phyloP scores from a whole-genome alignment of 2,797 vertebrate species.

The Ataeniobius toweri region DNA sequence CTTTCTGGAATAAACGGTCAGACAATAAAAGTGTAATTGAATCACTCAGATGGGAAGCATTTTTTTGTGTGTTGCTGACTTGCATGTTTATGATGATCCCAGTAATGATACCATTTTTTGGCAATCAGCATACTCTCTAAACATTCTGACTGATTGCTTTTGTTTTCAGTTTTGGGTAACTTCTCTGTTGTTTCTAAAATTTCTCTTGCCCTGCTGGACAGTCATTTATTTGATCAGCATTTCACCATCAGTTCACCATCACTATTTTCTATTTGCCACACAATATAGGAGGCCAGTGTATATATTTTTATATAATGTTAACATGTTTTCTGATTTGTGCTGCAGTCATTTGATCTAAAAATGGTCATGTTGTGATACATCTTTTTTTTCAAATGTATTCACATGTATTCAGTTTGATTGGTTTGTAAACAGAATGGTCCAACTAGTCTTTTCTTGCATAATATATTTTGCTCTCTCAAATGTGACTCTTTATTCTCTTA shows the following conservation, averaged over 20 bases:
- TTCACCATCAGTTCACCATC: constrained; percentile 38
- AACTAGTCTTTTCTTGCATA: constrained; percentile 54
- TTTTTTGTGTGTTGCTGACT: constrained; percentile 36
- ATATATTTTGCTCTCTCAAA: constrained; percentile 43
- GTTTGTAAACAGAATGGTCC: constrained; percentile 30
- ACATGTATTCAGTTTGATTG: constrained; percentile 62
- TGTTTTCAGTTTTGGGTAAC: constrained; percentile 45
- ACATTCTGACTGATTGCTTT: constrained; percentile 67
- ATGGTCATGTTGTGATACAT: constrained; percentile 54
- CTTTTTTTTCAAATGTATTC: constrained; percentile 58
- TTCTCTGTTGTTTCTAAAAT: constrained; percentile 19
- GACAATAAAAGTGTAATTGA: constrained; percentile 75
- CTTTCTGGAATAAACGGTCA: constrained; percentile 63
- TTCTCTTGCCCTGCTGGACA: constrained; percentile 33
- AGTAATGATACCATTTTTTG: constrained; percentile 59
- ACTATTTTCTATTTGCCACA: constrained; percentile 5
- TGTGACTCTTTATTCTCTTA: neutral
- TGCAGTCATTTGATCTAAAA: constrained; percentile 56
- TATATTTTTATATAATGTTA: constrained; percentile 58
- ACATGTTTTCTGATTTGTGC: constrained; percentile 35
- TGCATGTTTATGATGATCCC: constrained; percentile 49
- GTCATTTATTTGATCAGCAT: constrained; percentile 42
- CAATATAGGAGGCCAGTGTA: constrained; percentile 25
- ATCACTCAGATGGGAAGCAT: constrained; percentile 61
- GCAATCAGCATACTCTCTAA: constrained; percentile 58